Percentiles rank a stretch among this genome's conserved stretches.
These are phyloP conservation scores for Eupithecia centaureata DNA, from an alignment of 2,888 invertebrate species.

Conservation along the genomic window DNA sequence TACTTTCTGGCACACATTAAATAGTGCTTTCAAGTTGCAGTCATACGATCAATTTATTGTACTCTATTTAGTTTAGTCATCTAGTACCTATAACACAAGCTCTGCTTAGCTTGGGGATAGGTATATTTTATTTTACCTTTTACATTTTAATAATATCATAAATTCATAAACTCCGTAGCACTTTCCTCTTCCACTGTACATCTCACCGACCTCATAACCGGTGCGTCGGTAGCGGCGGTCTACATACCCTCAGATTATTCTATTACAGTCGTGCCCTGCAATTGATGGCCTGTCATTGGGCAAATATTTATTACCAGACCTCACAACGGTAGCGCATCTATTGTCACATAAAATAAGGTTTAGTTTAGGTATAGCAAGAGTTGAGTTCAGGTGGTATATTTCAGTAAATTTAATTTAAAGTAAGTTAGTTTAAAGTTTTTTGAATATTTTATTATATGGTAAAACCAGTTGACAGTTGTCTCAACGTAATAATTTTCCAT, in stretches of 20 bases:
- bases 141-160: too few species aligned
- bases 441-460: background rate
- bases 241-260: slow-evolving; percentile 52
- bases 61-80: too few species aligned
- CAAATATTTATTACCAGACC: slow-evolving; percentile 25
- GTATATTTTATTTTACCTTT: too few species aligned
- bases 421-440: too few species aligned
- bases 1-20: background rate
- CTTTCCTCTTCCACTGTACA: slow-evolving; percentile 24
- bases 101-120: slow-evolving; percentile 4
- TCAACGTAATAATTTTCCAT: background rate
- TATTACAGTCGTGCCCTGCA: slow-evolving; percentile 43
- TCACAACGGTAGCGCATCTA: slow-evolving; percentile 16
- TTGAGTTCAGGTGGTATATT: background rate
- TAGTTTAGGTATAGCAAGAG: background rate
- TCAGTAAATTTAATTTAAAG: too few species aligned
- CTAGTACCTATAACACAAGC: too few species aligned
- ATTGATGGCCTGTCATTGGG: slow-evolving; percentile 30
- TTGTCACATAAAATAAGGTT: background rate
- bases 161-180: background rate
- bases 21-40: background rate
- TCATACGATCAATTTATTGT: too few species aligned
- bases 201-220: slow-evolving; percentile 25
- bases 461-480: background rate
- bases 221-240: slow-evolving; percentile 47